Percentiles rank a stretch among this genome's conserved stretches.
Conservation (phyloP, 2,113 vertebrate genomes). For the Melanocharis versteri region DNA sequence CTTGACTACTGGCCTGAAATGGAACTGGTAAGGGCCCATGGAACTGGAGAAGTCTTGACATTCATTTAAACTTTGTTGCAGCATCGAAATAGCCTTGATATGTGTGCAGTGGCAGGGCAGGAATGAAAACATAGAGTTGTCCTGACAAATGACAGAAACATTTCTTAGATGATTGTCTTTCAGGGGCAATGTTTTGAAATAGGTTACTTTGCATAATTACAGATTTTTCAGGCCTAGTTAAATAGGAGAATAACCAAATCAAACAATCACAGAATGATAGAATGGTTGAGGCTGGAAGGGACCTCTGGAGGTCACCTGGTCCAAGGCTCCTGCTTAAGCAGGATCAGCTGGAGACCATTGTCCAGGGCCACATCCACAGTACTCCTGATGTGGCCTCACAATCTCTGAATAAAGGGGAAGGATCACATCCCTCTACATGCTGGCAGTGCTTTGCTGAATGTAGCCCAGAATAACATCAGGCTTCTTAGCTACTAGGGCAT, state of each 20-base stretch:
- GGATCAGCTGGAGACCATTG: background rate
- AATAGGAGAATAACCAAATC: background rate
- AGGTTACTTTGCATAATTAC: background rate
- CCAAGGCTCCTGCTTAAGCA: background rate
- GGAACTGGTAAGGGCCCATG: background rate
- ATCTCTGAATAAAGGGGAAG: background rate
- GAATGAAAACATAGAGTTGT: background rate
- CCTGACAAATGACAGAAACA: background rate
- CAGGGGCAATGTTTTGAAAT: background rate
- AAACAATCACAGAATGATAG: background rate
- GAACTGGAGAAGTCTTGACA: background rate
- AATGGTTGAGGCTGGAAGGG: background rate
- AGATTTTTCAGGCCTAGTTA: background rate
- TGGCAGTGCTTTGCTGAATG: background rate
- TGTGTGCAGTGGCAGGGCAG: background rate
- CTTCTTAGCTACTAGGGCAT: background rate
- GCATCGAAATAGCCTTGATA: background rate
- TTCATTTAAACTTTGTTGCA: background rate
- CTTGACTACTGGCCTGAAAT: background rate
- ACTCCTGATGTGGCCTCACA: background rate
- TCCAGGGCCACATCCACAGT: background rate
- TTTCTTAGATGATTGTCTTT: background rate
- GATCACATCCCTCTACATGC: background rate
- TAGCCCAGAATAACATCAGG: background rate
- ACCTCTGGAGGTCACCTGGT: background rate